Base-by-base conservation (phyloP, 2,888 invertebrate genomes). In the Iselma pallidipennis region DNA sequence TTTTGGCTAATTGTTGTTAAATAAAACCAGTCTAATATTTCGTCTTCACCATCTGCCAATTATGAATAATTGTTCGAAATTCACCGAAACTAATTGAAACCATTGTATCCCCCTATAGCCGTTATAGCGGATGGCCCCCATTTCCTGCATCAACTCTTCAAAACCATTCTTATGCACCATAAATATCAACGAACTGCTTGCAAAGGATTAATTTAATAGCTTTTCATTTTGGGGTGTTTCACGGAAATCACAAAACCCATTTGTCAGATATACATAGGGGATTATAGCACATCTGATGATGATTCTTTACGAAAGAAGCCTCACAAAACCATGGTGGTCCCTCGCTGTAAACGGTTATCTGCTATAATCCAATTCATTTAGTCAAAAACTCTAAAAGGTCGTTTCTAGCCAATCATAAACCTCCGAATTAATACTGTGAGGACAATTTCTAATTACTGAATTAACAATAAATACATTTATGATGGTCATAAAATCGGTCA, bases 201-300 rank as follows among this genome's bases (percentile, higher is more conserved):
- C 68, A 72, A 75, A 75, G 74, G 75, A 75, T 75, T 75, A 73
- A 71, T 70, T 70, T 68, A 73, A 73, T 70, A 69, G 70, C 68
- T 65, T 62, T 23, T 66, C 69, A 71, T 74, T 74, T 72, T 73
- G 72, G 72, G 73, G 73, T 66, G 67, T 71, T 74, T 71, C 65
- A 67, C 56, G 73, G 67, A 74, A 70, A 72, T 69, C 69, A 69
- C 68, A 61, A 69, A 67, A 63, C 71, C 63, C 68, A 65, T 72
- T 74, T 67, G 65, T 69, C 67, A 68, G 54, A 29, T 50, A 58
- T 50, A 58, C 49, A 45, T 23, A 45, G 21, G 26, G 50, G 54
- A 45, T 50, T 57, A 51, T 51, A 26, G 16, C 10, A 33, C n/a
- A 29, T 7, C 3, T 29, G 10, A 6, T 6, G 42, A 37, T 37